Conservation (phyloP, 2,797 vertebrate species). For the Sebastes hubbsi region DNA sequence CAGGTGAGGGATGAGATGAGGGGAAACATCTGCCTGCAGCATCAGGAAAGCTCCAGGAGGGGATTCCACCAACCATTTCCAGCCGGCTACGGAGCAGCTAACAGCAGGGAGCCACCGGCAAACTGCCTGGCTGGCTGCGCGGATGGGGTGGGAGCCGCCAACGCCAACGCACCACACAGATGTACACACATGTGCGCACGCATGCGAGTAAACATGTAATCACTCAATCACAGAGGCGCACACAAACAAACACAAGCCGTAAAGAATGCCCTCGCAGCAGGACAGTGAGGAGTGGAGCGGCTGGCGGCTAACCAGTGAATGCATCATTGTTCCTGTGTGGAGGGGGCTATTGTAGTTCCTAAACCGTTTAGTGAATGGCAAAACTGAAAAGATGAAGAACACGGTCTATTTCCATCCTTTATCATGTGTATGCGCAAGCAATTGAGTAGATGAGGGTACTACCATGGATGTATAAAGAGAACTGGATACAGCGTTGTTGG, state of each 20-base stretch:
- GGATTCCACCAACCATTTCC: constrained; percentile 75
- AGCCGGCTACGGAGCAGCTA: constrained; percentile 54
- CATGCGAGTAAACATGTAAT: constrained; percentile 53
- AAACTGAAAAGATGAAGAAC: constrained; percentile 4
- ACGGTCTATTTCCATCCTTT: neutral
- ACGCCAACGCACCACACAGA: constrained; percentile 49
- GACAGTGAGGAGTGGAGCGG: neutral
- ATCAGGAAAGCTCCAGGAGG: constrained; percentile 67
- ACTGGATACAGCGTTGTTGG: no score
- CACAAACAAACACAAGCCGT: constrained; percentile 45
- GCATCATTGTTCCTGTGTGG: neutral
- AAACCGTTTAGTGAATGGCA: constrained; percentile 16
- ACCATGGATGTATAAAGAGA: neutral
- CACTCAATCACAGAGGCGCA: constrained; percentile 45
- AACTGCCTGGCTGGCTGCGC: constrained; percentile 38
- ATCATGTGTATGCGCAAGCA: neutral
- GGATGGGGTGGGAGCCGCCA: constrained; percentile 47
- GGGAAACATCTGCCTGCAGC: constrained; percentile 73
- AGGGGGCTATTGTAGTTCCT: neutral
- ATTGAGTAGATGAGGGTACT: neutral
- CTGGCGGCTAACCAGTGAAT: constrained; percentile 17
- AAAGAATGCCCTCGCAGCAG: constrained; percentile 33
- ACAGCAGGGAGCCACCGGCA: constrained; percentile 62
- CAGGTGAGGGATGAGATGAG: constrained; percentile 69
- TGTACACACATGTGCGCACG: constrained; percentile 40